A percentile compares a stretch with the other conserved stretches of the same genome.
These are phyloP conservation scores for Bombyx huttoni DNA, from an alignment of 2,888 invertebrate species.

Conservation along the genomic window DNA sequence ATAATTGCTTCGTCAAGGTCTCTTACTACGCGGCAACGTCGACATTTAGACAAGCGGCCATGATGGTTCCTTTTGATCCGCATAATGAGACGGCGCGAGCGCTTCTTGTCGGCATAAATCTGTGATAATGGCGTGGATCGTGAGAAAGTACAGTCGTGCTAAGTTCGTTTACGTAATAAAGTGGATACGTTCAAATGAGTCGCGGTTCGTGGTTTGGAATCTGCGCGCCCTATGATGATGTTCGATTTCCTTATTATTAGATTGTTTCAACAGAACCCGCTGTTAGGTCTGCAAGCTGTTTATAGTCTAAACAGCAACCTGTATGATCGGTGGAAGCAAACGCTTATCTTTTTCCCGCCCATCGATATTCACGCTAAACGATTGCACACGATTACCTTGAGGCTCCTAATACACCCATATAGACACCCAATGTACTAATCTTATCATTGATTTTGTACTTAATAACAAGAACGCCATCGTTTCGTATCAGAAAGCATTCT, in stretches of 20 bases:
- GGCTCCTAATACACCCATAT: not conserved
- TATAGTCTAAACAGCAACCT: not conserved
- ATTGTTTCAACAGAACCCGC: conserved; percentile 8
- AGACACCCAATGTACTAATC: no score
- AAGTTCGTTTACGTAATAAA: conserved; percentile 55
- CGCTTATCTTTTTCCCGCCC: conserved; percentile 10
- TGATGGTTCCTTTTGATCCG: conserved; percentile 47
- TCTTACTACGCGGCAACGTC: conserved; percentile 39
- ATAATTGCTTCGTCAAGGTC: conserved; percentile 53
- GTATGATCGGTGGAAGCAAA: conserved; percentile 20
- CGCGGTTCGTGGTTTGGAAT: conserved; percentile 15
- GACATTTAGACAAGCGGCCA: conserved; percentile 50
- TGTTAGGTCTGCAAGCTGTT: not conserved
- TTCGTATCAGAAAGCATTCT: not conserved
- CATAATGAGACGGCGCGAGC: conserved; percentile 58
- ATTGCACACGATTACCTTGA: not conserved
- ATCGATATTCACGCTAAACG: not conserved
- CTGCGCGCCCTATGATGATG: conserved; percentile 27
- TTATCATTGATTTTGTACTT: no score
- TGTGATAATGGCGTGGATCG: conserved; percentile 53
- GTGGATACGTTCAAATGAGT: conserved; percentile 44
- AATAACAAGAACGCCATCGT: not conserved
- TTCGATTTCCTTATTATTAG: conserved; percentile 32
- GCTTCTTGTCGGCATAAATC: conserved; percentile 52
- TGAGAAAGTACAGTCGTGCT: conserved; percentile 60